A percentile compares a stretch with the other conserved stretches of the same genome.
Conservation (phyloP, 2,888 invertebrate genomes). For the Acanthopleura granulata region DNA sequence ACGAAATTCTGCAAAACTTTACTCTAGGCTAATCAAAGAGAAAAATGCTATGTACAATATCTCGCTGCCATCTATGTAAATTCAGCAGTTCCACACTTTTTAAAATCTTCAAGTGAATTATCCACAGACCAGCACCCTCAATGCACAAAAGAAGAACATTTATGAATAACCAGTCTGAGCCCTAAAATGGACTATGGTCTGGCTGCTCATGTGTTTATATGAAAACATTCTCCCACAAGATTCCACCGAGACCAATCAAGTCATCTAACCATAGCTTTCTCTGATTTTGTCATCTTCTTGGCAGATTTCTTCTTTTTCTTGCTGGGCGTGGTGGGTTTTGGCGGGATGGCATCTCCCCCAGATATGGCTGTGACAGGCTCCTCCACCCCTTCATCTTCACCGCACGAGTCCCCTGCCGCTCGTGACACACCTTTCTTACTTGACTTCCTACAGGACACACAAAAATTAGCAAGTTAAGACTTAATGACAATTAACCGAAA, state of each 20-base stretch:
- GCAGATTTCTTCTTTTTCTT: conserved; percentile 2
- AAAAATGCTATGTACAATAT: too few species aligned
- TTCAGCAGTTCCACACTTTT: too few species aligned
- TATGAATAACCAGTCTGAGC: too few species aligned
- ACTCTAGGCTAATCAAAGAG: too few species aligned
- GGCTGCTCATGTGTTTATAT: background rate
- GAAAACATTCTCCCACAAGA: background rate
- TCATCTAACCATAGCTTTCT: conserved; percentile 5
- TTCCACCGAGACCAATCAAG: background rate
- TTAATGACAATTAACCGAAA: too few species aligned
- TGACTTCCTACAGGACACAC: too few species aligned
- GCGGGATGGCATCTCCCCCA: background rate
- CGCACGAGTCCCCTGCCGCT: background rate
- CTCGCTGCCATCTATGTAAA: too few species aligned
- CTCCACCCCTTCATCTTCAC: background rate
- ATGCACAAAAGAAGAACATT: too few species aligned
- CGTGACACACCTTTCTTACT: background rate
- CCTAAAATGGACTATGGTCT: background rate
- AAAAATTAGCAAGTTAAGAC: too few species aligned
- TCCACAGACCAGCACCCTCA: background rate
- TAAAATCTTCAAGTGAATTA: too few species aligned
- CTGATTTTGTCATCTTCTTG: conserved; percentile 14
- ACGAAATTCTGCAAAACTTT: too few species aligned
- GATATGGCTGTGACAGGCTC: conserved; percentile 1
- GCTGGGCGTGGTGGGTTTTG: background rate